Evolutionary conservation across 92 coral and sea anemone genomes (phyloP).

Genomic region (Blastomussa wellsi): DNA sequence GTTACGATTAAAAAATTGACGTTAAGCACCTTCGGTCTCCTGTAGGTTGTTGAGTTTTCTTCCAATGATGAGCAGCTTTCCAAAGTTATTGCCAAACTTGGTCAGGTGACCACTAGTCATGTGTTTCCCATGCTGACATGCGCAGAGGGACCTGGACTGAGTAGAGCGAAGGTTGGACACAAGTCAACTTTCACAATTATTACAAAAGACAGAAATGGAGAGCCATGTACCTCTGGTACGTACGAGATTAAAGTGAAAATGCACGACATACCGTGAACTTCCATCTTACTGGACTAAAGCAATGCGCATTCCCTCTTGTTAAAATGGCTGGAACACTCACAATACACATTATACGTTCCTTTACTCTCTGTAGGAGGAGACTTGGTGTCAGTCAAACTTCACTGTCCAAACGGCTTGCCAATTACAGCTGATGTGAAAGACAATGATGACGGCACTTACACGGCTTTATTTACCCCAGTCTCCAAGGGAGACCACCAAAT

Average conservation of each 20-base stretch:
- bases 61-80: conserved; percentile 79
- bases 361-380: conserved; percentile 63
- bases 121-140: conserved; percentile 80
- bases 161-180: conserved; percentile 79
- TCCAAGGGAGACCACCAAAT: conserved; percentile 83
- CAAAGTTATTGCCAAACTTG: conserved; percentile 67
- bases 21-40: neutral
- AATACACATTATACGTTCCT: neutral
- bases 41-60: conserved; percentile 64
- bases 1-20: neutral
- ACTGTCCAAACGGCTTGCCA: conserved; percentile 75
- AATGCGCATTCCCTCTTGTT: too few relatives aligned
- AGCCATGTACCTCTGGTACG: conserved; percentile 68
- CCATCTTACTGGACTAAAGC: too few relatives aligned
- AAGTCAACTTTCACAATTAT: conserved; percentile 65
- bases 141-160: conserved; percentile 80
- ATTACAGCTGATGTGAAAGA: conserved; percentile 73
- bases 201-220: conserved; percentile 79
- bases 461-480: conserved; percentile 64
- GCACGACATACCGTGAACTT: too few relatives aligned
- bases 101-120: conserved; percentile 76
- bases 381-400: conserved; percentile 72
- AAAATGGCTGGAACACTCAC: neutral
- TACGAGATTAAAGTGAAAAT: neutral
- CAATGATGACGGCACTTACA: conserved; percentile 74